These are phyloP conservation scores for Caerostris darwini DNA, from an alignment of 1,140 invertebrate species.

Conservation along the genomic window DNA sequence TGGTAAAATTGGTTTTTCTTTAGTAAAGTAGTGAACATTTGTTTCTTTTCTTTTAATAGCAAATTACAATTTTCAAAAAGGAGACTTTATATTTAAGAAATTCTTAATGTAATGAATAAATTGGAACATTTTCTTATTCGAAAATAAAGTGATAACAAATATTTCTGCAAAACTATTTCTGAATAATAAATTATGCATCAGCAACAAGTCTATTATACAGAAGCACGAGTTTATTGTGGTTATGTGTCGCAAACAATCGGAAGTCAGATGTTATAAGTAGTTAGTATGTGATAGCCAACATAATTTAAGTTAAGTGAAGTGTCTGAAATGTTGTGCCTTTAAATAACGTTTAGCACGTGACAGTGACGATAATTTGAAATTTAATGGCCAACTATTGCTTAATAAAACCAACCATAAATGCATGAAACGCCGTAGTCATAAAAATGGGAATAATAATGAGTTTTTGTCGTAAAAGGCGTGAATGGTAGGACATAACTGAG, in stretches of 20 bases:
- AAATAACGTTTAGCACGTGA: slow-evolving; percentile 59
- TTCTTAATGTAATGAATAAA: no score
- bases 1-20: no score
- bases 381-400: slow-evolving; percentile 68
- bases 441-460: slow-evolving; percentile 73
- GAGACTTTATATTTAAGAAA: no score
- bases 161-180: no score
- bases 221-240: not conserved
- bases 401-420: slow-evolving; percentile 72
- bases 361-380: slow-evolving; percentile 61
- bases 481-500: slow-evolving; percentile 28
- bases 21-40: no score
- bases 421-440: slow-evolving; percentile 52
- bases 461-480: slow-evolving; percentile 62
- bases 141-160: no score
- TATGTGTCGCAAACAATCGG: not conserved
- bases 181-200: no score
- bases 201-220: not conserved
- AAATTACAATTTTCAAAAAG: no score
- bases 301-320: slow-evolving; percentile 36
- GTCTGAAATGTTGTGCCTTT: slow-evolving; percentile 40
- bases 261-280: not conserved
- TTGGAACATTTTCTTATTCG: no score
- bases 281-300: slow-evolving; percentile 34
- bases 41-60: no score